Evolutionary conservation across 2,113 vertebrate species (phyloP), one percentile per base, ranked within the genome.

Genomic region (Suncus etruscus): DNA sequence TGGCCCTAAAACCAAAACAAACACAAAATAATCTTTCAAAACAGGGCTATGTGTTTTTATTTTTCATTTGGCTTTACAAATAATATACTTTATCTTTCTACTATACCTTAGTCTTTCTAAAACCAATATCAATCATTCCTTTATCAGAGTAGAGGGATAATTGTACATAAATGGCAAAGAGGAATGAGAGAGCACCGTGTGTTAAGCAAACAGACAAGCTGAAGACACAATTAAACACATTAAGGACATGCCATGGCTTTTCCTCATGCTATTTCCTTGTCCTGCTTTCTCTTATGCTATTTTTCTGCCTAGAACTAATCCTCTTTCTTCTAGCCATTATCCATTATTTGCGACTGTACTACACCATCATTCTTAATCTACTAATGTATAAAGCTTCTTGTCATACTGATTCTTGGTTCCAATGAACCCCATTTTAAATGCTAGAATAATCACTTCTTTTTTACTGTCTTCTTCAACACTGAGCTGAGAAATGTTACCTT

Each of bases 141-240:
- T 6, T 90, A 72, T 77, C 65, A 83, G 61, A 78, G 47, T 25
- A 83, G 20, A 77, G 29, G n/a, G 11, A 74, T n/a, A 29, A 66
- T 11, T 39, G 32, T 74, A 11, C 2, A 16, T 18, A 27, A 81
- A 12, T 24, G 12, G 14, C 16, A 83, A 47, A 48, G 24, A 91
- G 8, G 4, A n/a, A 50, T 66, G 4, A 85, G 82, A 63, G 29
- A 78, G 45, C 68, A 15, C 8, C 47, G n/a, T 3, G 8, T 20
- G 18, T 29, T 22, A 2, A 32, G 31, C 63, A 84, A 79, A 86
- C 3, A 65, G 29, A 1, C 22, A 14, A 66, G 6, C 32, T 29
- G 29, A 92, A 93, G 24, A 39, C 29, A 91, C 82, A 95, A 51
- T 47, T 50, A 50, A 90, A 45, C 4, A 77, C 0, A 39, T 47